Base-by-base conservation (phyloP, 2,113 vertebrate genomes). In the Carettochelys insculpta region DNA sequence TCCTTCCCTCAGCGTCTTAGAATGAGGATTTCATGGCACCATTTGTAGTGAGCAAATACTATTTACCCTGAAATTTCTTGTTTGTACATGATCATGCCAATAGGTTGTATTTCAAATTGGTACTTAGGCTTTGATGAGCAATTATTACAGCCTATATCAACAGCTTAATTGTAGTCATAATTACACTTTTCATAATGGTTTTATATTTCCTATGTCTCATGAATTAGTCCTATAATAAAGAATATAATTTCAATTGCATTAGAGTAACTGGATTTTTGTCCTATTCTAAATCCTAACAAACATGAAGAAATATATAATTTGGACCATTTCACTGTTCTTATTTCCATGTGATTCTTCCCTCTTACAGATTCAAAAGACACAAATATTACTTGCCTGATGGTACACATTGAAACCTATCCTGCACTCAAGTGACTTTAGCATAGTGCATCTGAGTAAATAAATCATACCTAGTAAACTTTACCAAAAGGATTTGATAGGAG, bases 41-140 rank as follows among this genome's bases (percentile, higher is more conserved):
- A 53, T 76, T 91, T 77, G 85, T 90, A 94, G 51, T 27, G 86
- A 89, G 61, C 17, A 0, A 0, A 71, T 93, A 17, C 25, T 86
- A 5, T 94, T 90, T 92, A 77, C 53, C 87, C 25, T 61, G 71
- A 87, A 94, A 76, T 56, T 22, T 86, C 8, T 54, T 92, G 27
- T 85, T 88, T 1, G 0, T 85, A 65, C 41, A 43, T 50, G 68
- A 89, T 94, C 56, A 85, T 86, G 50, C 76, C 81, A 1, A 1
- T 88, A 71, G 88, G 93, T 93, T 91, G 50, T 90, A 20, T 76
- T 87, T 86, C 31, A 13, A 71, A 6, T 12, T 65, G 80, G 41
- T 8, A 50, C 17, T 25, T 27, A 87, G 9, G 51, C 16, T 0
- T 4, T 54, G 71, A 6, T 80, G 45, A 85, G 51, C 38, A 94